phyloP scores from a whole-genome alignment of 2,113 vertebrate species.

The Crocuta crocuta region DNA sequence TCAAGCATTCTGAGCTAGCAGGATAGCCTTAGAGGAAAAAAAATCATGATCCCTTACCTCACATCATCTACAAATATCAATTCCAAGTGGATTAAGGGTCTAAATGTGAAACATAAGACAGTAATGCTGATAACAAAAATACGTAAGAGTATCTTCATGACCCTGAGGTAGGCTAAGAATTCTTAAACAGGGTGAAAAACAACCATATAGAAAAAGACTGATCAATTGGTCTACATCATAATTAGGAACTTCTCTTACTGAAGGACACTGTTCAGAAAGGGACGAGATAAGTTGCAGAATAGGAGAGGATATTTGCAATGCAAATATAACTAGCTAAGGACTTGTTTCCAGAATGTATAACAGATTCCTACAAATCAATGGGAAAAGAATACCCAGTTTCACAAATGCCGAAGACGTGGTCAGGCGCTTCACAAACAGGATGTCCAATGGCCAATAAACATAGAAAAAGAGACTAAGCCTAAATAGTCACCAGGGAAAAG shows the following conservation, averaged over 20 bases:
- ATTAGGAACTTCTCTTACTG: conserved; percentile 5
- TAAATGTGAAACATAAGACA: not conserved
- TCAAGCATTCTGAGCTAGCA: not conserved
- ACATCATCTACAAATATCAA: not conserved
- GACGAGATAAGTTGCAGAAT: not conserved
- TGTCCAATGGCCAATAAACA: not conserved
- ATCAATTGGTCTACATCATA: not conserved
- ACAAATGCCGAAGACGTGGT: conserved; percentile 1
- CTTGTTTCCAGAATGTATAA: not conserved
- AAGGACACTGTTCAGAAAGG: conserved; percentile 18
- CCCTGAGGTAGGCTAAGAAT: not conserved
- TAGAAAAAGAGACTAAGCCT: not conserved
- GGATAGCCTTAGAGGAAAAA: not conserved
- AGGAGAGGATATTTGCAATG: conserved; percentile 14
- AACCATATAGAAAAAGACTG: not conserved
- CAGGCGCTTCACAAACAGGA: conserved; percentile 13
- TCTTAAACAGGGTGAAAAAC: not conserved
- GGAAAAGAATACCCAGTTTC: conserved; percentile 5
- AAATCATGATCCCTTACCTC: not conserved
- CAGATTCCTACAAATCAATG: not conserved
- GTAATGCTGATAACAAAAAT: not conserved
- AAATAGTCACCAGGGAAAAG: not conserved
- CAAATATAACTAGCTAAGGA: not conserved
- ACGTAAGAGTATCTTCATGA: not conserved
- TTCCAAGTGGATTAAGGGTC: conserved; percentile 23